Evolutionary conservation across 1,140 invertebrate genomes (phyloP).

Genomic region (Drosophila leontia): DNA sequence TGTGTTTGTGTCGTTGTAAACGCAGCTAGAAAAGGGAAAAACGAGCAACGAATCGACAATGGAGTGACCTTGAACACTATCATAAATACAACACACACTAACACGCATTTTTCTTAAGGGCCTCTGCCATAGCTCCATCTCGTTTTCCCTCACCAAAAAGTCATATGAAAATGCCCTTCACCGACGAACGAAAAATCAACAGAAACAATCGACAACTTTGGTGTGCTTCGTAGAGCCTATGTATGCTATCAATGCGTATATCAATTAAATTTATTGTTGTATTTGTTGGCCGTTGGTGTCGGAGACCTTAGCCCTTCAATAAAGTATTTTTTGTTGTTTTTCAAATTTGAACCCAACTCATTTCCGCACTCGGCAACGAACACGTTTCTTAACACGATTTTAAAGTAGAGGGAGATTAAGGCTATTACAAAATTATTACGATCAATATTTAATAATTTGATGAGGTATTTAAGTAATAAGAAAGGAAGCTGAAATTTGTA

Average conservation of each 20-base stretch:
- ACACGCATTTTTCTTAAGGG: constrained; percentile 35
- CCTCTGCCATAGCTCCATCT: constrained; percentile 7
- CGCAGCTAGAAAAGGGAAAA: constrained; percentile 38
- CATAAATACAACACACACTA: not conserved
- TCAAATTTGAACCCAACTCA: constrained; percentile 42
- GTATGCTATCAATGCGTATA: constrained; percentile 72
- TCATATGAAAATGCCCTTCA: constrained; percentile 49
- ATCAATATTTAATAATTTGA: constrained; percentile 29
- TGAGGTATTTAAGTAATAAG: not conserved
- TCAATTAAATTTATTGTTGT: constrained; percentile 62
- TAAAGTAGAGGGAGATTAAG: constrained; percentile 11
- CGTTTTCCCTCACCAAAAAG: constrained; percentile 12
- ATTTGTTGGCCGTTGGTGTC: constrained; percentile 26
- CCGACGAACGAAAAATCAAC: constrained; percentile 41
- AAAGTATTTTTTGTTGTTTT: constrained; percentile 32
- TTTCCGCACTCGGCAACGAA: constrained; percentile 62
- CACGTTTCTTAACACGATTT: constrained; percentile 33
- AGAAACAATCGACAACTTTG: constrained; percentile 51
- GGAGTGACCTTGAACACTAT: constrained; percentile 47
- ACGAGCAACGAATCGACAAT: constrained; percentile 34
- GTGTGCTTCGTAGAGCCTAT: constrained; percentile 15
- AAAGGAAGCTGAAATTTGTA: too few relatives aligned
- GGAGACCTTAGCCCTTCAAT: constrained; percentile 69
- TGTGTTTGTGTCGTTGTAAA: constrained; percentile 29
- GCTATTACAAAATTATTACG: too few relatives aligned